Evolutionary conservation across 2,888 invertebrate species (phyloP).

Genomic region (Helicoverpa assulta): DNA sequence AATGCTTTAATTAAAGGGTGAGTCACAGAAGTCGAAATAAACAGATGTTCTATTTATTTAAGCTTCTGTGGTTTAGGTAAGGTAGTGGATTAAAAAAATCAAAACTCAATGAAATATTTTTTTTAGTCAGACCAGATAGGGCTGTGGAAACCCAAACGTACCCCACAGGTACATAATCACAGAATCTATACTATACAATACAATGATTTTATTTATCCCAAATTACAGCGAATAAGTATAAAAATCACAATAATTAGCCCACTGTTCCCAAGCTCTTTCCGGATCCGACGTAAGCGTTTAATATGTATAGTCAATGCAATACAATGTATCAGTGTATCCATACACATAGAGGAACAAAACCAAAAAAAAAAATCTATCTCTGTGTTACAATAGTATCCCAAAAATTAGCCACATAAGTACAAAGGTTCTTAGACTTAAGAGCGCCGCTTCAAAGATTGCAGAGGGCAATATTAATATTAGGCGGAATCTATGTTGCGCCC

Average conservation of each 20-base stretch:
- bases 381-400: conserved; percentile 85
- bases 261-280: conserved; percentile 79
- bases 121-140: conserved; percentile 82
- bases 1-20: conserved; percentile 8
- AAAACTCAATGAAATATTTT: conserved; percentile 63
- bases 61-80: conserved; percentile 3
- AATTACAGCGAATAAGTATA: conserved; percentile 83
- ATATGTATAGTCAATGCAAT: conserved; percentile 70
- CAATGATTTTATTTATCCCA: conserved; percentile 78
- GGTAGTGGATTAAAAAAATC: conserved; percentile 47
- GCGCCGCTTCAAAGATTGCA: conserved; percentile 88
- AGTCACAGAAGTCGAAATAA: conserved; percentile 38
- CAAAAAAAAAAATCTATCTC: conserved; percentile 85
- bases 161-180: conserved; percentile 87
- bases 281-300: conserved; percentile 81
- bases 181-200: conserved; percentile 79
- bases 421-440: conserved; percentile 76
- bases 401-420: conserved; percentile 85
- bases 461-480: conserved; percentile 87
- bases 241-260: conserved; percentile 85
- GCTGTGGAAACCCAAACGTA: conserved; percentile 78
- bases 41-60: conserved; percentile 25
- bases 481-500: conserved; percentile 88
- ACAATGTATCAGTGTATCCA: conserved; percentile 83
- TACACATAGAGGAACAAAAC: conserved; percentile 90